Percentiles rank a stretch among this genome's conserved stretches.
phyloP scores from a whole-genome alignment of 2,113 vertebrate genomes.

The Heptranchias perlo region DNA sequence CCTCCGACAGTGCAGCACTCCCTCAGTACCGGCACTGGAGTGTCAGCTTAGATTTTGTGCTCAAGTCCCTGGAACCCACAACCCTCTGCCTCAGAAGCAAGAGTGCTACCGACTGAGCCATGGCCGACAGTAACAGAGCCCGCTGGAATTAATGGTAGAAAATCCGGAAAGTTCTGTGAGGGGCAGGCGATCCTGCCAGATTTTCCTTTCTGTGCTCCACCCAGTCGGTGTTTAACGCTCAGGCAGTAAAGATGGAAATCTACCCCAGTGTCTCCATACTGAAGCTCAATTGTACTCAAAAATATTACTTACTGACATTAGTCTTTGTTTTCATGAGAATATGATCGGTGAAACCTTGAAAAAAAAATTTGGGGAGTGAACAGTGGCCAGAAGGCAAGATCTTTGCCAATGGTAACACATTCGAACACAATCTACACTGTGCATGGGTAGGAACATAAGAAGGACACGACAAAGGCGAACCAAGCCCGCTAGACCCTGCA shows the following conservation, averaged over 20 bases:
- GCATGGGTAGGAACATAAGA: not conserved
- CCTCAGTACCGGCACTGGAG: not conserved
- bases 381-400: too few species aligned
- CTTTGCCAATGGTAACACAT: not conserved
- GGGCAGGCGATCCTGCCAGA: not conserved
- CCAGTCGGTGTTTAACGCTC: too few species aligned
- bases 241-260: not conserved
- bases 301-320: not conserved
- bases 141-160: too few species aligned
- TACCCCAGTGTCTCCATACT: not conserved
- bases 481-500: too few species aligned
- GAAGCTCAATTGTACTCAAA: not conserved
- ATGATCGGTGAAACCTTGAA: not conserved
- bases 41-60: not conserved
- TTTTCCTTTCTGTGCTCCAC: not conserved
- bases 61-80: too few species aligned
- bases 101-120: too few species aligned
- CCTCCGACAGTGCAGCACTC: not conserved
- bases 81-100: not conserved
- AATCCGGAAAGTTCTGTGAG: too few species aligned
- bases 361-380: too few species aligned
- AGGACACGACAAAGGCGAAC: too few species aligned
- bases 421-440: too few species aligned
- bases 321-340: not conserved
- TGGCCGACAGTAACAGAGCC: not conserved